Evolutionary conservation across 2,888 invertebrate genomes (phyloP), one percentile per base, ranked within the genome.

Genomic region (Aphrophora alni): DNA sequence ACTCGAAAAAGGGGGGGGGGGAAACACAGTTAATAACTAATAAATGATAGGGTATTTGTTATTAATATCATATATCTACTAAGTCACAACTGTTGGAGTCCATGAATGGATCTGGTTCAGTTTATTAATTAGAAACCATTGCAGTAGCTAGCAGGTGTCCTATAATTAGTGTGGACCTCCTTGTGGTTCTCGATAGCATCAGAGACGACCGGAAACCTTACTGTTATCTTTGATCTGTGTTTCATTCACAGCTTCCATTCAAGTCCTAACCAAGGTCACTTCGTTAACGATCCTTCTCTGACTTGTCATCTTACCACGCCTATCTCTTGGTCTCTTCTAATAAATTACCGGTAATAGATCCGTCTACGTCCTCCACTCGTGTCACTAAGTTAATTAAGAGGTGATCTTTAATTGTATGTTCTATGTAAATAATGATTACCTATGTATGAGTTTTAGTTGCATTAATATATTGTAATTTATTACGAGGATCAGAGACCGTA

Each of bases 241-340:
- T 59, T 14, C 59, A 59, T 59, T 59, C 59, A 59, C 59, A 59
- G 59, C 59, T 59, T 59, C 59, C 59, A 59, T 59, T 59, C 59
- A 59, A 59, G 59, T 59, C 59, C 59, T 59, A 21, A 59, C 59
- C 59, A 59, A 59, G 59, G 59, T 59, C 59, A 21, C 59, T 59
- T 59, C 59, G 59, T 59, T 59, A 59, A 59, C 59, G 59, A 59
- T 14, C 59, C 59, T 59, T 33, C 44, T 12, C 44, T 44, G 44
- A 12, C 44, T 44, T 44, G 44, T 59, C 59, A 59, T 59, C 59
- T n/a, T 21, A 59, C 59, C 59, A 59, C 59, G 59, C 59, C 59
- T 59, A 59, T 59, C 59, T 59, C 21, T 59, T 59, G 21, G 59
- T n/a, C 59, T 59, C 59, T 59, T 1, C 59, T 59, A 59, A 59